Evolutionary conservation across 2,113 vertebrate species (phyloP), one percentile per base, ranked within the genome.

Genomic region (Muscicapa adusta): DNA sequence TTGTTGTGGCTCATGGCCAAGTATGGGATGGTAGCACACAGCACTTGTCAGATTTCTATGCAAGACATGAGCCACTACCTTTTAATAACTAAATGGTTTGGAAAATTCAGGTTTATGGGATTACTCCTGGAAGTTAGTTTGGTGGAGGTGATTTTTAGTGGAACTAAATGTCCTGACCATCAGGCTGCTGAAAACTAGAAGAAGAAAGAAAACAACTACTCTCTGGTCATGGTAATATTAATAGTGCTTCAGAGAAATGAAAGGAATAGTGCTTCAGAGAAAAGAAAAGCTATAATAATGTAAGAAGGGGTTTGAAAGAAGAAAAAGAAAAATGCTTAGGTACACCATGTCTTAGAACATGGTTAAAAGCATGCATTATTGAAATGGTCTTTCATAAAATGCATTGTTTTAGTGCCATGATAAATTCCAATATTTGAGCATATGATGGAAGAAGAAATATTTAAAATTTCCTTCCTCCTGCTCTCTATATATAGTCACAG

Each of bases 291-390:
- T 56, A 28, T n/a, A 63, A 24, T 58, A 45, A 66, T 8, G 56
- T 79, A n/a, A 67, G 50, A 75, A 86, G 51, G 20, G 23, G 6
- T 40, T 76, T 75, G 56, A 82, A 88, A 94, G 42, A 65, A 78
- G 43, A 70, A 75, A 83, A 86, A 31, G 22, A 47, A 76, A 76
- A 61, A 67, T 50, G 18, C 43, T 67, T 6, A 80, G 42, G 43
- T 93, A 65, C 8, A 18, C 28, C 17, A 28, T 61, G 50, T 75
- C 92, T 95, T 61, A 91, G 84, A 91, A 40, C 45, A 24, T 86
- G 70, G 89, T 92, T 93, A 94, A 94, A 93, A 93, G 45, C 42
- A 40, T 43, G 16, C 29, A 16, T 85, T 76, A 75, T 76, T 82
- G 48, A 91, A 70, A 74, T 48, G 18, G 25, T 56, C 60, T 79